phyloP scores from a whole-genome alignment of 2,888 invertebrate genomes.

The Tribolium freemani region DNA sequence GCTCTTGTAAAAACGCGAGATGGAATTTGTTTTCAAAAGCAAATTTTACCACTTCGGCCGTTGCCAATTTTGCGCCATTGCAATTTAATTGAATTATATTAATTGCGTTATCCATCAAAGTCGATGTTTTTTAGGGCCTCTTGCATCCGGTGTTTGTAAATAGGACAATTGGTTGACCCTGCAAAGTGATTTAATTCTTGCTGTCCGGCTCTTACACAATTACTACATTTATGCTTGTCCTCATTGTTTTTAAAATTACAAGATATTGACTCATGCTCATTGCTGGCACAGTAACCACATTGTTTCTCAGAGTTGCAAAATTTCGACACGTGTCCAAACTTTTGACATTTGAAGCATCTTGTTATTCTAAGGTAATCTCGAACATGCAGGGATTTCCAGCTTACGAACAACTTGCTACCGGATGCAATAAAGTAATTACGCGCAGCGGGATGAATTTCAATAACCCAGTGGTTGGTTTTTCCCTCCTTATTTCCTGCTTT shows the following conservation, averaged over 20 bases:
- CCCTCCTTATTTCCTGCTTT: background rate
- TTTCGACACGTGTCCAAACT: constrained; percentile 13
- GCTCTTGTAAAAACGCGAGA: background rate
- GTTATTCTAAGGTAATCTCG: background rate
- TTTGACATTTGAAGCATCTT: constrained; percentile 24
- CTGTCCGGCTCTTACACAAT: background rate
- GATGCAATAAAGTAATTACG: background rate
- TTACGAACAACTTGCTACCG: background rate
- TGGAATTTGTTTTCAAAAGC: background rate
- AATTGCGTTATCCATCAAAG: background rate
- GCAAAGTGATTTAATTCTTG: background rate
- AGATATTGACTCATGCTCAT: background rate
- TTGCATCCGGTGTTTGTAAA: background rate
- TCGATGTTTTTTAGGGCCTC: background rate
- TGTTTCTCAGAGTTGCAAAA: constrained; percentile 1
- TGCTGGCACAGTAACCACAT: background rate
- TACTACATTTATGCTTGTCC: background rate
- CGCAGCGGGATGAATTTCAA: background rate
- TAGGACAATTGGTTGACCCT: background rate
- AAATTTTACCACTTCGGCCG: background rate
- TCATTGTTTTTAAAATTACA: background rate
- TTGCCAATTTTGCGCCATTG: background rate
- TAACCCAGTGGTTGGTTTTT: background rate
- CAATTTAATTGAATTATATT: background rate
- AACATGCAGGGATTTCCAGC: background rate